Conservation (phyloP, 2,797 vertebrate species). For the Okamejei kenojei region DNA sequence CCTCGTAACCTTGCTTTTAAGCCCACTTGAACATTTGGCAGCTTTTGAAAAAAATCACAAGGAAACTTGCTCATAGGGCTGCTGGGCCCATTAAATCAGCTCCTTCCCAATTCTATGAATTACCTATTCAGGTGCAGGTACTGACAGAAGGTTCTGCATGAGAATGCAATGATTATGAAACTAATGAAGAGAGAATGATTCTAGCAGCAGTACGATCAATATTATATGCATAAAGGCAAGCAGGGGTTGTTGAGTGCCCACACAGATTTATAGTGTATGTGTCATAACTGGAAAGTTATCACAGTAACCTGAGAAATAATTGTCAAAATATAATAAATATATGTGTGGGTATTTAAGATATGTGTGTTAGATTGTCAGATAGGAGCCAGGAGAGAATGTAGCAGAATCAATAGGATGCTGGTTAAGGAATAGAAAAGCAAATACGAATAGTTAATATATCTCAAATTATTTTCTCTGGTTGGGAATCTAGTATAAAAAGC, state of each 20-base stretch:
- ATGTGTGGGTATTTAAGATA: neutral
- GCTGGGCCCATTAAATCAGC: neutral
- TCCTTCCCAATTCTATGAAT: neutral
- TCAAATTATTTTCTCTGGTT: neutral
- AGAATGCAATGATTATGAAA: neutral
- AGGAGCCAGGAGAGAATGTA: neutral
- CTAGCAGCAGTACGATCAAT: neutral
- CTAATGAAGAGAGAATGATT: neutral
- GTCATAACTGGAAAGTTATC: neutral
- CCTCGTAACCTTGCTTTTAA: neutral
- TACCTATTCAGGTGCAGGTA: neutral
- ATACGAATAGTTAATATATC: neutral
- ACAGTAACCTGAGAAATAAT: neutral
- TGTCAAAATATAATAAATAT: neutral
- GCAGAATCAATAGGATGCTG: neutral
- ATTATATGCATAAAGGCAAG: neutral
- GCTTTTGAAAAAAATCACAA: neutral
- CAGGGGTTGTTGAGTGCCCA: neutral
- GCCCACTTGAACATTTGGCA: neutral
- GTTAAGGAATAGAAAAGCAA: neutral
- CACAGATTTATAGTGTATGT: neutral
- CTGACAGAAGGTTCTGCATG: neutral
- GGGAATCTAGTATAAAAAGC: neutral
- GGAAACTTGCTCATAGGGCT: neutral
- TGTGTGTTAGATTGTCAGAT: neutral